These are phyloP conservation scores for Hippocampus kuda DNA, from an alignment of 2,797 vertebrate genomes.

Conservation along the genomic window DNA sequence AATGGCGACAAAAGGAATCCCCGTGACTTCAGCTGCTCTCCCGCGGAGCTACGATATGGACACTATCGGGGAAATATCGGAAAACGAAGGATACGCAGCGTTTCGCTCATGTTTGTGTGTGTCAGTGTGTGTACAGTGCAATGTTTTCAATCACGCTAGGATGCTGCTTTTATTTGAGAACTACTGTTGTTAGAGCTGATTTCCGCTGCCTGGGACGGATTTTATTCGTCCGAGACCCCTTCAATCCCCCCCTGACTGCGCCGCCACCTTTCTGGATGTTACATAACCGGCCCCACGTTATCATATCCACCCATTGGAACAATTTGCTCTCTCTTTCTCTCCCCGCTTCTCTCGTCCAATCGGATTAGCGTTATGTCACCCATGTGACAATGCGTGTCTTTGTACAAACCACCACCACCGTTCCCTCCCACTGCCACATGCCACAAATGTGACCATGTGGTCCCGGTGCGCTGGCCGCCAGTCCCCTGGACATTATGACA, in stretches of 20 bases:
- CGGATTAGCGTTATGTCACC: conserved; percentile 40
- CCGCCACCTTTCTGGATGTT: not conserved
- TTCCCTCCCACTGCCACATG: not conserved
- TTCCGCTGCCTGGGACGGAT: not conserved
- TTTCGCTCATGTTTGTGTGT: too few relatives aligned
- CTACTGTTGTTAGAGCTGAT: not conserved
- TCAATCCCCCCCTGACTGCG: not conserved
- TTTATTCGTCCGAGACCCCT: not conserved
- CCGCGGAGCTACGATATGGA: too few relatives aligned
- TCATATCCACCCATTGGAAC: conserved; percentile 34
- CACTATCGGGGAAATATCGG: too few relatives aligned
- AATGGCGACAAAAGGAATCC: too few relatives aligned
- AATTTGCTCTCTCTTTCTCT: conserved; percentile 37
- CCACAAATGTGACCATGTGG: not conserved
- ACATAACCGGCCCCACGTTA: conserved; percentile 11
- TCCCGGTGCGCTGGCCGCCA: not conserved
- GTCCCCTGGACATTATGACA: not conserved
- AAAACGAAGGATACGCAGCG: too few relatives aligned
- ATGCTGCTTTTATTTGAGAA: not conserved
- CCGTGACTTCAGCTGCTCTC: too few relatives aligned
- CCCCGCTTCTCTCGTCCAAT: not conserved
- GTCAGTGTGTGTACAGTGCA: too few relatives aligned
- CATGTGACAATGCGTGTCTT: conserved; percentile 41
- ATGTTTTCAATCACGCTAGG: not conserved
- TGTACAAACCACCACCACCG: conserved; percentile 20